Evolutionary conservation across 2,797 vertebrate genomes (phyloP), one percentile per base, ranked within the genome.

Genomic region (Eulemur rubriventer): DNA sequence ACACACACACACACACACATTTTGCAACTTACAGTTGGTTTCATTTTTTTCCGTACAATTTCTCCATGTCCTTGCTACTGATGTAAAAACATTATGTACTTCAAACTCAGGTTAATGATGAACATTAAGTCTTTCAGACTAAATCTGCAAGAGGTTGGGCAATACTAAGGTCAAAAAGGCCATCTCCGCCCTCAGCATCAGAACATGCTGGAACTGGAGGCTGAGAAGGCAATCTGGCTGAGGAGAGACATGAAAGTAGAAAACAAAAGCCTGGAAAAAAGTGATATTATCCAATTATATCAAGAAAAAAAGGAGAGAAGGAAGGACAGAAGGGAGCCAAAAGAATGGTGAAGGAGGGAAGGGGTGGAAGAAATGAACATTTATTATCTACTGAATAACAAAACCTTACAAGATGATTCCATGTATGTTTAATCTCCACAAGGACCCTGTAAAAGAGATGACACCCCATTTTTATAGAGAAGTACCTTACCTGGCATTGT

Each of bases 11-110:
- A 46, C 52, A 80, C 18, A 70, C 67, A 75, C 4, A 43, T 61
- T 91, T 76, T 95, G 35, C 22, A 91, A 80, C 3, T 7, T n/a
- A 43, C 12, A 92, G 9, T 69, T 67, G 50, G 30, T 70, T 94
- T 96, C n/a, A 30, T 24, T 82, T 81, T 89, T 91, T 96, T 50
- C 30, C 35, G 80, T 48, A 83, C 46, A 91, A 90, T 94, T 96
- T 94, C 16, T 80, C 63, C 33, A 46, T 52, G 17, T 79, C 52
- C 75, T 91, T 83, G 76, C 52, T 93, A 83, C 30, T 83, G 43
- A 94, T 28, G 5, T 65, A 11, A 20, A 95, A 92, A 91, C 14
- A 97, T 41, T 80, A 12, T 69, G 38, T 67, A 26, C 50, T 83
- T 95, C 63, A 94, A 43, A 76, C 20, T 95, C 61, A 26, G 30